Evolutionary conservation across 2,888 invertebrate species (phyloP).

Genomic region (Prenolepis imparis): DNA sequence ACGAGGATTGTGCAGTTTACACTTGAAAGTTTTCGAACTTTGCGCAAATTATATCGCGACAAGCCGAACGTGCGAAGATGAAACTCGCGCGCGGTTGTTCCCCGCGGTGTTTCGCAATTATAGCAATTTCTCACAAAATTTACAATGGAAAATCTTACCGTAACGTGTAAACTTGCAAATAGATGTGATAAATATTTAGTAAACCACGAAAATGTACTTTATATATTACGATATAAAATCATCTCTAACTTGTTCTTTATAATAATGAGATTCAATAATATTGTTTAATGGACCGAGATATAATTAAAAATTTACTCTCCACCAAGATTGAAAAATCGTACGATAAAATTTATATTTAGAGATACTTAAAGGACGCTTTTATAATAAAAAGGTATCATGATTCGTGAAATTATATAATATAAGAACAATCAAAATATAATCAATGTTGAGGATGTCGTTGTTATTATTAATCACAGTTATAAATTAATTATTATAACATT

Average conservation of each 20-base stretch:
- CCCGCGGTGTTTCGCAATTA: conserved; percentile 41
- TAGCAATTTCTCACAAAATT: conserved; percentile 42
- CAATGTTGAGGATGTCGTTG: background rate
- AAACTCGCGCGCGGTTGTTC: conserved; percentile 38
- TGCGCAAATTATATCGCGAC: conserved; percentile 43
- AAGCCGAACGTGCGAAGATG: conserved; percentile 28
- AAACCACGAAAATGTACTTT: conserved; percentile 2
- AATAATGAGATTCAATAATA: background rate
- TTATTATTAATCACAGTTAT: conserved; percentile 26
- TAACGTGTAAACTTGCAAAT: conserved; percentile 10
- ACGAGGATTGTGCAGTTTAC: conserved; percentile 62
- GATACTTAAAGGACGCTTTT: no score
- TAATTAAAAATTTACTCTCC: background rate
- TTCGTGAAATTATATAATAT: background rate
- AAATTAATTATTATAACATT: conserved; percentile 8
- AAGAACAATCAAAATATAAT: background rate
- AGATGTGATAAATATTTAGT: conserved; percentile 18
- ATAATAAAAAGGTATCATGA: no score
- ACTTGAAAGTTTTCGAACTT: conserved; percentile 69
- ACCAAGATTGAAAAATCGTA: background rate
- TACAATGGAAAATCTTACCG: conserved; percentile 36
- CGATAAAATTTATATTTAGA: background rate
- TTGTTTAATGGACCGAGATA: background rate
- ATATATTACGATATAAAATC: background rate
- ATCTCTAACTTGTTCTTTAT: conserved; percentile 1